These are phyloP conservation scores for Melanotaenia parkinsoni DNA, from an alignment of 2,797 vertebrate species.

Conservation along the genomic window DNA sequence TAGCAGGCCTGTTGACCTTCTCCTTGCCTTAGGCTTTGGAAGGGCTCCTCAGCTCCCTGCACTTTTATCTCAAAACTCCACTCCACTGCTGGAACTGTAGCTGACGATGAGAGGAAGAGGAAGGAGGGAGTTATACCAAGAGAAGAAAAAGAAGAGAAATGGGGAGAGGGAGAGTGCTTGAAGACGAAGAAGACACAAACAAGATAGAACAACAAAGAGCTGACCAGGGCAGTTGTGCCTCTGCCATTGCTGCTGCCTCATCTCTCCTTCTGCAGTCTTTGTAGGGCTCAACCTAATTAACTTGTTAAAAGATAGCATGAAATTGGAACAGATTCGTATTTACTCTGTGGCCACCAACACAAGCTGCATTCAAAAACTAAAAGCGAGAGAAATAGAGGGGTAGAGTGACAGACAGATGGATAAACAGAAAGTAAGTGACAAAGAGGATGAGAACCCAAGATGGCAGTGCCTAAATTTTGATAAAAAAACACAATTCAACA, in stretches of 20 bases:
- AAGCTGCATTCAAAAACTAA: conserved; percentile 45
- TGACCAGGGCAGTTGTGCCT: conserved; percentile 65
- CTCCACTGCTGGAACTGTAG: conserved; percentile 65
- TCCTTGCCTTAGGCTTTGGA: conserved; percentile 88
- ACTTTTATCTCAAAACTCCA: conserved; percentile 88
- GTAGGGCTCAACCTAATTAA: conserved; percentile 74
- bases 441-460: conserved; percentile 26
- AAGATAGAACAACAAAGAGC: conserved; percentile 64
- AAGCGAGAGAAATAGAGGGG: conserved; percentile 45
- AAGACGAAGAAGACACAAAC: conserved; percentile 50
- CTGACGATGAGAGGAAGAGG: conserved; percentile 51
- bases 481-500: conserved; percentile 40
- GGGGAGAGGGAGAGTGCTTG: conserved; percentile 38
- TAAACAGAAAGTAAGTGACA: conserved; percentile 18
- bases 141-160: conserved; percentile 49
- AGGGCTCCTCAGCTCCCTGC: conserved; percentile 87
- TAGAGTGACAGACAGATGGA: conserved; percentile 33
- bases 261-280: conserved; percentile 60
- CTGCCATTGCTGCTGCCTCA: conserved; percentile 51
- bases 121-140: conserved; percentile 50
- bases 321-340: conserved; percentile 74
- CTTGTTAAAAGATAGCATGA: conserved; percentile 76
- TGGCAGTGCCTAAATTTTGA: conserved; percentile 23
- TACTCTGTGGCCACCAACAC: conserved; percentile 56
- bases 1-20: conserved; percentile 92